Evolutionary conservation across 1,140 invertebrate genomes (phyloP), one percentile per base, ranked within the genome.

Genomic region (Aphis craccivora): DNA sequence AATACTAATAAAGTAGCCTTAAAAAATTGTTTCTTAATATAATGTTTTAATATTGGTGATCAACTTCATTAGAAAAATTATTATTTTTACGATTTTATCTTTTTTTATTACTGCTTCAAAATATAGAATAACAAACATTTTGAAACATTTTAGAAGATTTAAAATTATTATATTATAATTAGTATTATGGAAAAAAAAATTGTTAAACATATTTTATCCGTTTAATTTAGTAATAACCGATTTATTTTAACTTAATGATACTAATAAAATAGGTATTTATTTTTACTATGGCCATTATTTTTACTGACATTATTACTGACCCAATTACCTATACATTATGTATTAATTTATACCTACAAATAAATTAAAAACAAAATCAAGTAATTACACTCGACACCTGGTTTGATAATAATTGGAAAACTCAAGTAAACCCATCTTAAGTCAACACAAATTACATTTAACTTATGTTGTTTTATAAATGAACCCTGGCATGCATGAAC

Each of bases 391-490:
- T 86, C 25, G 83, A 43, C 40, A 43, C 83, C 23, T 86, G 40
- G 40, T 86, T 86, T 86, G 60, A 76, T 83, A 45, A 86, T 86
- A 86, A 86, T 86, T 86, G 83, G 37, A 86, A 86, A 86, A 86
- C 40, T 86, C 25, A 43, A 86, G 23, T 30, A 45, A 40, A 86
- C 83, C 83, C 40, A 86, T 43, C 14, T n/a, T 43, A 86, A 86
- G 40, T 23, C 40, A 86, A 45, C 22, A 86, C 8, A 86, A 86
- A 86, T 43, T 86, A 86, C 25, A 23, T 86, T 86, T 86, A 86
- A 25, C 40, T 40, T 86, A 30, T 43, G 23, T 86, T 43, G 40
- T 43, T n/a, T 76, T 76, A n/a, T n/a, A 76, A 43, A 86, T 43
- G 40, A 25, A 86, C 25, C 25, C 83, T 43, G 81, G 22, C n/a